Base-by-base conservation (phyloP, 2,797 vertebrate genomes). In the Sardinella longiceps region DNA sequence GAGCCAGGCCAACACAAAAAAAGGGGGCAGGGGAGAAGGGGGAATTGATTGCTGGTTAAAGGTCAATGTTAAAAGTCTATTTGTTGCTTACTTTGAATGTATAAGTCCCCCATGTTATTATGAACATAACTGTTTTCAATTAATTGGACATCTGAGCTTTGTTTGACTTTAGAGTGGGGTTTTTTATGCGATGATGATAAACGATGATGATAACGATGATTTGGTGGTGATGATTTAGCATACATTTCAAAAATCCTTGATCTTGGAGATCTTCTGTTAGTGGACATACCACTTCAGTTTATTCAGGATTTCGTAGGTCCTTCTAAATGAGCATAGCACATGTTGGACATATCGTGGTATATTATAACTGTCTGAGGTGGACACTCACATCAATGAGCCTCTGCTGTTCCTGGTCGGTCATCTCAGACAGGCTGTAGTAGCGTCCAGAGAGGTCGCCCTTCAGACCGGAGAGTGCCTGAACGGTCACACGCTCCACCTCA, bases 351-450 rank as follows among this genome's bases (percentile, higher is more conserved):
- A 0, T 4, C 7, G 43, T 23, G 1, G 5, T n/a, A 56, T 3
- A 60, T 10, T n/a, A 60, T 60, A 3, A 25, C 56, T 25, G 6
- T 25, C 56, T 25, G 56, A 60, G 39, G 81, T 14, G 30, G 30
- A 20, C 28, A 93, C 97, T 97, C 91, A 98, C 98, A 0, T 98
- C 97, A 18, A 99, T 99, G 46, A 99, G 97, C 91, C 95, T 95
- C 90, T 98, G 97, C 93, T 99, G 98, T 86, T 98, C 97, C 74
- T 90, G 91, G 25, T 99, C 97, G 0, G 97, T 96, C 98, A 99
- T 98, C 18, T 90, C 96, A 0, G 95, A 96, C 90, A 98, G 91
- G 93, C 94, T 93, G 94, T 97, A 99, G 92, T 99, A 98, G 83
- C 93, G 97, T 11, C 98, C 98, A 0, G 95, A 88, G 86, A 98